Evolutionary conservation across 2,797 vertebrate species (phyloP).

Genomic region (Poecilia velifera): DNA sequence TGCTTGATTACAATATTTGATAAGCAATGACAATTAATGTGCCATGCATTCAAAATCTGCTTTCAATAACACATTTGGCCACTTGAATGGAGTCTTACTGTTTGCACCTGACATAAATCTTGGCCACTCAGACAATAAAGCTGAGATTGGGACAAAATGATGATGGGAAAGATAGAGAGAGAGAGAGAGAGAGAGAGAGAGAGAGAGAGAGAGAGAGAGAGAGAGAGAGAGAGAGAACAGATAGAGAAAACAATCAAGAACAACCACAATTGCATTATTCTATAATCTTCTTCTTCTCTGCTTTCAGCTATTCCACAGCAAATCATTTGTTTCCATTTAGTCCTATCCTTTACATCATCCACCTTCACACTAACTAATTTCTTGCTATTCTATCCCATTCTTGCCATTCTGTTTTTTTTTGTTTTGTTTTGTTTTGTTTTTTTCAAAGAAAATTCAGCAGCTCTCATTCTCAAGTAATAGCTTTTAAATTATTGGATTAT

Average conservation of each 20-base stretch:
- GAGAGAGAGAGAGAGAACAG: not conserved
- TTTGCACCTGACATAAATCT: not conserved
- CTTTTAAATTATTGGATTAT: not conserved
- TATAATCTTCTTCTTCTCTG: not conserved
- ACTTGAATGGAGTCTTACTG: too few species aligned
- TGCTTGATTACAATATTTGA: not conserved
- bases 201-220: not conserved
- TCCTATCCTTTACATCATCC: not conserved
- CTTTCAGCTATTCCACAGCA: not conserved
- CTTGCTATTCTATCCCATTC: not conserved
- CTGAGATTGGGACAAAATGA: not conserved
- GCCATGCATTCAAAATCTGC: not conserved
- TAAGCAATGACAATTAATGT: not conserved
- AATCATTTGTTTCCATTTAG: not conserved
- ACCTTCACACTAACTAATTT: not conserved
- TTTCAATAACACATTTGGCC: not conserved
- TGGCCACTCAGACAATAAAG: not conserved
- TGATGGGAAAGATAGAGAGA: not conserved
- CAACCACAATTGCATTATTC: not conserved
- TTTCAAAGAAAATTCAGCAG: not conserved
- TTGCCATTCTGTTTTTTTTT: too few species aligned
- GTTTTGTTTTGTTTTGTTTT: not conserved
- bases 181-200: not conserved
- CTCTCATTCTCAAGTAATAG: not conserved
- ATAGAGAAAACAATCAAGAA: not conserved